phyloP scores from a whole-genome alignment of 1,140 invertebrate genomes.

The Hydropsyche tenuis region DNA sequence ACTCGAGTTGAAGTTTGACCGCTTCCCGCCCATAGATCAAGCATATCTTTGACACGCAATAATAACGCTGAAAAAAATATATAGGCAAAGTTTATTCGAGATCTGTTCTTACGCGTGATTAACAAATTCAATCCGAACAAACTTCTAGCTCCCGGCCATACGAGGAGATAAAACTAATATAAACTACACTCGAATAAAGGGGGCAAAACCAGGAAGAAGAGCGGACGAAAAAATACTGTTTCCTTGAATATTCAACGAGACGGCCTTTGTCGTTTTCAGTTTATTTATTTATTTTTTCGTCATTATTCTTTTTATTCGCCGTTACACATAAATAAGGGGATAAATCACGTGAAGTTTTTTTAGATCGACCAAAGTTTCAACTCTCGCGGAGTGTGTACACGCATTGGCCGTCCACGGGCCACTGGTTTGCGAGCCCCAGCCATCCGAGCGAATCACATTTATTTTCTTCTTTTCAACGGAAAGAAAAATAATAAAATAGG shows the following conservation, averaged over 20 bases:
- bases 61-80: neutral
- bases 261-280: slow-evolving; percentile 19
- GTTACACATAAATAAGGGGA: slow-evolving; percentile 30
- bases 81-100: slow-evolving; percentile 16
- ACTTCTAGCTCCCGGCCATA: too few species aligned
- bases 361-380: slow-evolving; percentile 32
- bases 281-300: slow-evolving; percentile 27
- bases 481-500: slow-evolving; percentile 46
- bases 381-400: neutral
- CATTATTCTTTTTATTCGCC: slow-evolving; percentile 18
- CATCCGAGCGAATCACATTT: slow-evolving; percentile 38
- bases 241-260: slow-evolving; percentile 22
- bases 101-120: slow-evolving; percentile 24
- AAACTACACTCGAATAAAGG: slow-evolving; percentile 16
- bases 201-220: neutral
- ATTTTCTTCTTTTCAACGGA: slow-evolving; percentile 45
- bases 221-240: neutral
- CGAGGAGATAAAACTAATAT: slow-evolving; percentile 17
- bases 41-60: too few species aligned
- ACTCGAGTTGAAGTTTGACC: too few species aligned
- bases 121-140: slow-evolving; percentile 6
- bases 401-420: slow-evolving; percentile 30
- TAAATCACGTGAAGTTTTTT: slow-evolving; percentile 34
- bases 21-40: too few species aligned
- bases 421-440: slow-evolving; percentile 28